Evolutionary conservation across 2,797 vertebrate species (phyloP).

Genomic region (Poecile montanus): DNA sequence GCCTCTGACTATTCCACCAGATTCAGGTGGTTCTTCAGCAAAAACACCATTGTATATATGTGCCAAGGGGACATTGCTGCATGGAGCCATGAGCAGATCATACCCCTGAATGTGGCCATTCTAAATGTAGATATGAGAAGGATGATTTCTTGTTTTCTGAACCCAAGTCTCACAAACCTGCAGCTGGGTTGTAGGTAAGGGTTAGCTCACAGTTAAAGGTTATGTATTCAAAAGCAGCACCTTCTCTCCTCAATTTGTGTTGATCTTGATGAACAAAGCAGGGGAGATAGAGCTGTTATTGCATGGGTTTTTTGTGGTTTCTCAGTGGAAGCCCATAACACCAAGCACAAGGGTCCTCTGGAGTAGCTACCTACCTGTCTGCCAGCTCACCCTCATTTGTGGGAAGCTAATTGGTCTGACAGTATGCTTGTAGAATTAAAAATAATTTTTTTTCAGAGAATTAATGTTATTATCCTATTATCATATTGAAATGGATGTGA

Average conservation of each 20-base stretch:
- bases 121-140: background rate
- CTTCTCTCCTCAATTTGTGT: background rate
- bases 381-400: background rate
- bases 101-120: background rate
- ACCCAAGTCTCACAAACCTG: background rate
- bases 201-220: background rate
- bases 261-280: background rate
- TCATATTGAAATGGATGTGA: background rate
- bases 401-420: background rate
- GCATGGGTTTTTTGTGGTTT: fast-evolving
- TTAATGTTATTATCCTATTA: background rate
- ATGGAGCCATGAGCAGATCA: background rate
- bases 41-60: background rate
- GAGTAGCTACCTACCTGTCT: background rate
- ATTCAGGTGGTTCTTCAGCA: background rate
- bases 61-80: background rate
- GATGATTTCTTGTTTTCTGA: background rate
- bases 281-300: background rate
- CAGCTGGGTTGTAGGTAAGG: background rate
- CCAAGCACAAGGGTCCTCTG: background rate
- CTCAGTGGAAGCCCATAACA: fast-evolving
- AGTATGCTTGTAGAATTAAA: background rate
- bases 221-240: background rate
- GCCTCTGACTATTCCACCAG: background rate
- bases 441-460: background rate